Evolutionary conservation across 2,797 vertebrate species (phyloP).

Genomic region (Pantherophis vulpinus): DNA sequence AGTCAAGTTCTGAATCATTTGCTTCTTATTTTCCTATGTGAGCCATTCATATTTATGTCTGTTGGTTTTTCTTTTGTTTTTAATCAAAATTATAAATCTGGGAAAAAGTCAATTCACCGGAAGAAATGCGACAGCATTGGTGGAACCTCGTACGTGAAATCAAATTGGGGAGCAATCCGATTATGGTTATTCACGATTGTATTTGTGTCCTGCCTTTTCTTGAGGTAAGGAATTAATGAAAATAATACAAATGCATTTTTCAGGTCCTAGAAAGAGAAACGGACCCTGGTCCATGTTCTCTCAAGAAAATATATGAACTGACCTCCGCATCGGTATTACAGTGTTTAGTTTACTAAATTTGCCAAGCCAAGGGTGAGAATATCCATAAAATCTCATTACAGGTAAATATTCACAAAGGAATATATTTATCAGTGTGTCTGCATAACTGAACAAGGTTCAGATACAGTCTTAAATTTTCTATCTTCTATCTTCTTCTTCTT

Average conservation of each 20-base stretch:
- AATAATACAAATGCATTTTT: not conserved
- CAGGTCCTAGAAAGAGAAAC: not conserved
- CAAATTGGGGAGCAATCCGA: not conserved
- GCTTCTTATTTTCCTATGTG: slow-evolving; percentile 46
- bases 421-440: not conserved
- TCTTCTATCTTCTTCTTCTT: too few relatives aligned
- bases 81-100: not conserved
- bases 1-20: slow-evolving; percentile 54
- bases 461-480: not conserved
- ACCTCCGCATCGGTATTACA: not conserved
- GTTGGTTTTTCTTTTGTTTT: not conserved
- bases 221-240: not conserved
- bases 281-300: not conserved
- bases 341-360: not conserved
- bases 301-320: not conserved
- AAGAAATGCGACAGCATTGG: not conserved
- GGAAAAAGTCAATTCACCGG: not conserved
- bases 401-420: not conserved
- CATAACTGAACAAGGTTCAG: not conserved
- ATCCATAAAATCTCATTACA: not conserved
- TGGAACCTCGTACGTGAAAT: too few relatives aligned
- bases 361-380: not conserved
- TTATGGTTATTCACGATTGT: not conserved
- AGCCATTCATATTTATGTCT: not conserved
- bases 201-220: not conserved